Conservation (phyloP, 2,113 vertebrate genomes). For the Onychostoma macrolepis region DNA sequence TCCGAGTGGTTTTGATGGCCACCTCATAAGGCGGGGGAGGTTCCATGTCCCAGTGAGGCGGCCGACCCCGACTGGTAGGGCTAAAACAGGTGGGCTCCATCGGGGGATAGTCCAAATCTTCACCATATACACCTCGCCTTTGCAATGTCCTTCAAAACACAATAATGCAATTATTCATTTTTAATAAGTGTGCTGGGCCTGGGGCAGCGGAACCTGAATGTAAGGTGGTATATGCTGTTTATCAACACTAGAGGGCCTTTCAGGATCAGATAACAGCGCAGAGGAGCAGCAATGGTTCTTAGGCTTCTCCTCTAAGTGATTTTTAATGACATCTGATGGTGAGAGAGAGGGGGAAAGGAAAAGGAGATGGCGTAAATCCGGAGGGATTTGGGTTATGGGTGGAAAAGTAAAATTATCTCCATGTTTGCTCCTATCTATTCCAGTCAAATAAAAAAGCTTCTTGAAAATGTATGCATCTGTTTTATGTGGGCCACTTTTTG, state of each 20-base stretch:
- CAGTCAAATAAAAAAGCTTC: neutral
- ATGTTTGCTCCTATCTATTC: neutral
- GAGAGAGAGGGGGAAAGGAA: neutral
- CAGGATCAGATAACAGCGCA: neutral
- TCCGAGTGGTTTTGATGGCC: constrained; percentile 80
- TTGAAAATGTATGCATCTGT: neutral
- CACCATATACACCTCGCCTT: constrained; percentile 63
- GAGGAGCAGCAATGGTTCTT: neutral
- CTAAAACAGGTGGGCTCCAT: constrained; percentile 75
- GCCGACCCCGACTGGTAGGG: constrained; percentile 67
- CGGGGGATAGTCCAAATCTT: constrained; percentile 79
- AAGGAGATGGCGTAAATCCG: neutral
- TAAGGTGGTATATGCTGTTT: neutral
- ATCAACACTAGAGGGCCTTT: constrained; percentile 28
- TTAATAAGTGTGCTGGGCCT: neutral
- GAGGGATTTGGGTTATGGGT: constrained; percentile 7
- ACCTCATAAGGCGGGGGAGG: constrained; percentile 81
- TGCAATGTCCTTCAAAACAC: constrained; percentile 66
- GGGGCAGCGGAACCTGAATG: neutral
- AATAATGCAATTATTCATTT: neutral
- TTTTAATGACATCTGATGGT: constrained; percentile 38
- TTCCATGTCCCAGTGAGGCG: constrained; percentile 74
- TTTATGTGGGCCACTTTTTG: neutral
- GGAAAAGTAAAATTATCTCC: constrained; percentile 20
- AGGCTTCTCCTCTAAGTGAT: constrained; percentile 37